phyloP scores from a whole-genome alignment of 1,140 invertebrate genomes.

The Drosophila novamexicana region DNA sequence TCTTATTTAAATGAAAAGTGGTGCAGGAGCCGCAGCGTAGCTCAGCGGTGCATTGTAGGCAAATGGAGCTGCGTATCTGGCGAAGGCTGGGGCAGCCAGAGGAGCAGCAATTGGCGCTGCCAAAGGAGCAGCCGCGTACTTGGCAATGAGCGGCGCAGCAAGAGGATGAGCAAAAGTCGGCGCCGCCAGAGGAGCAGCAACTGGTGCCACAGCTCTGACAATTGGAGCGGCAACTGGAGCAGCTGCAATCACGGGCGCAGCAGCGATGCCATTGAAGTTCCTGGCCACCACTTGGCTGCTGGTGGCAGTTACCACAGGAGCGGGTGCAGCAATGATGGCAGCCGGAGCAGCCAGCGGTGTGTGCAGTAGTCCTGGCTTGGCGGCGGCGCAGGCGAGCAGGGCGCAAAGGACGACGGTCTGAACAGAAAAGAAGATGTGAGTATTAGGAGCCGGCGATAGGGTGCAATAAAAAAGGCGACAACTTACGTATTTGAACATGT shows the following conservation, averaged over 20 bases:
- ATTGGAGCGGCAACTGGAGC: slow-evolving; percentile 48
- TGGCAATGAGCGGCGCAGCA: slow-evolving; percentile 21
- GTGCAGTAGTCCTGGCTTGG: slow-evolving; percentile 58
- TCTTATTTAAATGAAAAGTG: slow-evolving; percentile 23
- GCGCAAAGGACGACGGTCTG: slow-evolving; percentile 69
- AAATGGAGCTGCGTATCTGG: slow-evolving; percentile 4
- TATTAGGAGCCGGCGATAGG: background rate
- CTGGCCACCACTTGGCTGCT: slow-evolving; percentile 85
- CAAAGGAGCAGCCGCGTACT: slow-evolving; percentile 38
- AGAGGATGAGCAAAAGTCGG: slow-evolving; percentile 10
- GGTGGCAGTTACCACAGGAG: slow-evolving; percentile 82
- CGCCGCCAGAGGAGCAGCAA: slow-evolving; percentile 21
- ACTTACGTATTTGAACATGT: slow-evolving; percentile 69
- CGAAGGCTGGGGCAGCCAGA: background rate
- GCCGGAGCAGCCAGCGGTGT: slow-evolving; percentile 52
- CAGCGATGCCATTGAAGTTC: slow-evolving; percentile 83
- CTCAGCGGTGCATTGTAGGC: slow-evolving; percentile 18
- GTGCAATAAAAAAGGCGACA: background rate
- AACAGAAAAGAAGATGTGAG: background rate
- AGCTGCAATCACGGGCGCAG: slow-evolving; percentile 63
- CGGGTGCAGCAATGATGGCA: slow-evolving; percentile 57
- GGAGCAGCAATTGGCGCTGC: slow-evolving; percentile 7
- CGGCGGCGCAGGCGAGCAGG: slow-evolving; percentile 54
- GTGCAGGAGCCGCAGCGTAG: slow-evolving; percentile 31
- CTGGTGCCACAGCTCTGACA: slow-evolving; percentile 8